phyloP scores from a whole-genome alignment of 2,888 invertebrate species.

The Cerastis rubricosa region DNA sequence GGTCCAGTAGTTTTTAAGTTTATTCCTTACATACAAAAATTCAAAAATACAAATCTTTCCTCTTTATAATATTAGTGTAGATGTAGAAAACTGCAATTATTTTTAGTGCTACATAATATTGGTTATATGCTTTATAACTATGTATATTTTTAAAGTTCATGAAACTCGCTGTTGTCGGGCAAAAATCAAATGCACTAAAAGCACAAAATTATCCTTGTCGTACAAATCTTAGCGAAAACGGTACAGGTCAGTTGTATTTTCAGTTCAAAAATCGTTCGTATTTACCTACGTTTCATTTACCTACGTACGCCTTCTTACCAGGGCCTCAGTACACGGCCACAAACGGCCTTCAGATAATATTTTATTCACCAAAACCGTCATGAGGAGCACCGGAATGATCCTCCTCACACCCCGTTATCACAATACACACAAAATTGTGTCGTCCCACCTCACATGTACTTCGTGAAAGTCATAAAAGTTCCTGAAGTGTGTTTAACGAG shows the following conservation, averaged over 20 bases:
- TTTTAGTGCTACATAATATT: no score
- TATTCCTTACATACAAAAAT: no score
- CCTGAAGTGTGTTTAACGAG: slow-evolving; percentile 57
- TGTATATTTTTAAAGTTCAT: no score
- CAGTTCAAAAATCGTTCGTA: neutral
- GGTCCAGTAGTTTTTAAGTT: no score
- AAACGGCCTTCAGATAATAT: slow-evolving; percentile 33
- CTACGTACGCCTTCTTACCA: neutral
- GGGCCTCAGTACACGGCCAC: neutral
- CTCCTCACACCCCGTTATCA: slow-evolving; percentile 48
- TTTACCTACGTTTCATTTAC: neutral
- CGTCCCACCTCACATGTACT: slow-evolving; percentile 50
- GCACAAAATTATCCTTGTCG: neutral
- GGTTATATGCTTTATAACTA: no score
- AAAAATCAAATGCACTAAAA: neutral
- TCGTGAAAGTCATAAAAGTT: slow-evolving; percentile 57
- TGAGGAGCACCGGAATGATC: slow-evolving; percentile 19
- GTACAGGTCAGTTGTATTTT: neutral
- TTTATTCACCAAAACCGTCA: slow-evolving; percentile 27
- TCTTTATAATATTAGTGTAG: no score
- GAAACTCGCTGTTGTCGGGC: no score
- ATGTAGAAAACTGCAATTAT: no score
- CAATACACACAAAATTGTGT: slow-evolving; percentile 48
- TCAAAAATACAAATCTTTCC: no score
- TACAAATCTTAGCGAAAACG: neutral